phyloP scores from a whole-genome alignment of 2,797 vertebrate genomes.

The Chromobotia macracanthus region DNA sequence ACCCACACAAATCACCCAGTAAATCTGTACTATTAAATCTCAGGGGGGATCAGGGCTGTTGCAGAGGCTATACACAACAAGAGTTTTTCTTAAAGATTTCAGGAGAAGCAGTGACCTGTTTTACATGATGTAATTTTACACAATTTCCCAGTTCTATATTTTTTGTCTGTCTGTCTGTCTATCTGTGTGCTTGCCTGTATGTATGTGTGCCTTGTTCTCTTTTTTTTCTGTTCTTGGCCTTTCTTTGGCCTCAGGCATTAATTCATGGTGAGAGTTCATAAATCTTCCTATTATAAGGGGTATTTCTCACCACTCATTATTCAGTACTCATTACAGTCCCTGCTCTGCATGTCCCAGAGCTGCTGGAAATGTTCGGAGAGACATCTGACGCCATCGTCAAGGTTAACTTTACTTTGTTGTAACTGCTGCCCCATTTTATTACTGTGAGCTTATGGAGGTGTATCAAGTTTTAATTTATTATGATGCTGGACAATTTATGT shows the following conservation, averaged over 20 bases:
- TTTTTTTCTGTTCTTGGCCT: constrained; percentile 59
- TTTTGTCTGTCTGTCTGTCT: not conserved
- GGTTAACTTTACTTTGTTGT: constrained; percentile 70
- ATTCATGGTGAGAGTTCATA: constrained; percentile 81
- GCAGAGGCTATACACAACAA: no score
- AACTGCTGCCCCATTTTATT: constrained; percentile 26
- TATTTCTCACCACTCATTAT: no score
- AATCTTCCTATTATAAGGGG: constrained; percentile 77
- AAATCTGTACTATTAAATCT: no score
- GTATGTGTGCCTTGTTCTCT: not conserved
- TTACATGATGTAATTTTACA: no score
- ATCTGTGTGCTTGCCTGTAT: not conserved
- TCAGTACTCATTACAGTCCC: no score
- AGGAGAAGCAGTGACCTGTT: no score
- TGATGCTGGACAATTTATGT: no score
- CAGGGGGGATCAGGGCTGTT: no score
- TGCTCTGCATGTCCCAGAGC: constrained; percentile 67
- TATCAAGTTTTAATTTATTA: not conserved
- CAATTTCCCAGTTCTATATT: constrained; percentile 18
- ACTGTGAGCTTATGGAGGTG: constrained; percentile 5
- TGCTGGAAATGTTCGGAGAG: constrained; percentile 65
- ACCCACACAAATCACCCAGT: no score
- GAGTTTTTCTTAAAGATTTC: no score
- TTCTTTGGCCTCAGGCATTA: constrained; percentile 74
- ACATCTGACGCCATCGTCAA: constrained; percentile 66